Conservation (phyloP, 2,797 vertebrate species). For the Odontamblyopus lacepedii region DNA sequence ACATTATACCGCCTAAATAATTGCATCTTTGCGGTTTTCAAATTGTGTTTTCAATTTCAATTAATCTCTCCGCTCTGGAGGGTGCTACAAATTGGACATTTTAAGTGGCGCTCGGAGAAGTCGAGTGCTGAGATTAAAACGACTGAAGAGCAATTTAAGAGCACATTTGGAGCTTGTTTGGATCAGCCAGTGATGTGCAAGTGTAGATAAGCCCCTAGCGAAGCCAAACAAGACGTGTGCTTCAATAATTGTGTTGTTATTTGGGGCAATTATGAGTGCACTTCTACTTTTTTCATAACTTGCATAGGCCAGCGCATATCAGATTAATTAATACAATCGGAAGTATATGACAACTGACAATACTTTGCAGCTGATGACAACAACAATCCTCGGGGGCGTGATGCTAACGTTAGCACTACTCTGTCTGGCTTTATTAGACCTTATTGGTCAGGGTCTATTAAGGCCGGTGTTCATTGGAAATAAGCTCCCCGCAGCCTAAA, state of each 20-base stretch:
- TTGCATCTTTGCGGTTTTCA: conserved; percentile 7
- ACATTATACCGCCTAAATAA: not conserved
- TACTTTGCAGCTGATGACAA: too few relatives aligned
- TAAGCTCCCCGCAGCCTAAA: too few relatives aligned
- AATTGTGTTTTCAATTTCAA: not conserved
- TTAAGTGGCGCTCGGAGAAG: conserved; percentile 22
- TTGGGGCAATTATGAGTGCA: not conserved
- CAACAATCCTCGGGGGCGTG: too few relatives aligned
- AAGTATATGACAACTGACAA: too few relatives aligned
- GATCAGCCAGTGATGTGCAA: not conserved
- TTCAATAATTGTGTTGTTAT: not conserved
- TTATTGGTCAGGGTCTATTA: too few relatives aligned
- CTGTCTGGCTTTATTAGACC: too few relatives aligned
- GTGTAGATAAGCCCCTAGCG: not conserved
- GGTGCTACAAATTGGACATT: conserved; percentile 33
- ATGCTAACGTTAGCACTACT: too few relatives aligned
- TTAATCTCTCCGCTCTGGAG: conserved; percentile 6
- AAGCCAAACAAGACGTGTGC: not conserved
- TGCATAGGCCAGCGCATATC: not conserved
- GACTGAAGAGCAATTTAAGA: conserved; percentile 25
- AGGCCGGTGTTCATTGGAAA: too few relatives aligned
- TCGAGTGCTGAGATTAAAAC: conserved; percentile 42
- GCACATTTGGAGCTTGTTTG: conserved; percentile 22
- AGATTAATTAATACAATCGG: not conserved
- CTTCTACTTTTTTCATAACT: not conserved